A percentile compares a stretch with the other conserved stretches of the same genome.
Evolutionary conservation across 2,888 invertebrate genomes (phyloP).

Genomic region (Copidosoma aretas): DNA sequence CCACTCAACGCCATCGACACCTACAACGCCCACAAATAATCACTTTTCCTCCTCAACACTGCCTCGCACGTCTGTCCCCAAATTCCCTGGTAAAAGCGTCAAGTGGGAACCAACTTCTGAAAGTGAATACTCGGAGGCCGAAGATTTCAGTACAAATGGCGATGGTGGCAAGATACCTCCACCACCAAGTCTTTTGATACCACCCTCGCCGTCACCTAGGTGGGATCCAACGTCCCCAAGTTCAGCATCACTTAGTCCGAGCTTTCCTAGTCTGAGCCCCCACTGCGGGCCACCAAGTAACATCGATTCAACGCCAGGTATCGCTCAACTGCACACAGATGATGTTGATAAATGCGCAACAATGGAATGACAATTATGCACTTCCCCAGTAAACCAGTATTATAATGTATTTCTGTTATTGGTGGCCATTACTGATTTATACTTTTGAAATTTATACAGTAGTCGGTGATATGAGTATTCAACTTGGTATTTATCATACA

Average conservation of each 20-base stretch:
- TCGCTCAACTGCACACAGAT: constrained; percentile 30
- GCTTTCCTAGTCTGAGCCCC: constrained; percentile 68
- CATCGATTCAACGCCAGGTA: constrained; percentile 61
- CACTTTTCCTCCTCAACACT: constrained; percentile 14
- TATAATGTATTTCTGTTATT: neutral
- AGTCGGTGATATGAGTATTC: no score
- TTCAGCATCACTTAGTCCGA: constrained; percentile 68
- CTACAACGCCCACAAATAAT: constrained; percentile 20
- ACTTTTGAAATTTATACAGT: no score
- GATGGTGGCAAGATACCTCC: constrained; percentile 58
- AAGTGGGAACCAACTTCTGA: constrained; percentile 72
- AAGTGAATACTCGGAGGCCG: constrained; percentile 70
- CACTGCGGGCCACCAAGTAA: constrained; percentile 60
- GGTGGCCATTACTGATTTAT: neutral
- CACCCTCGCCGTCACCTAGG: constrained; percentile 55
- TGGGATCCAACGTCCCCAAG: constrained; percentile 65
- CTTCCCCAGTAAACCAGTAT: neutral
- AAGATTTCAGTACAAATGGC: constrained; percentile 58
- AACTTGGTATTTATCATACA: no score
- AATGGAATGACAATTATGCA: neutral
- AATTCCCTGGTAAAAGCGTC: constrained; percentile 58
- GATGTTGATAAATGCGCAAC: constrained; percentile 24
- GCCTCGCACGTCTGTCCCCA: constrained; percentile 31
- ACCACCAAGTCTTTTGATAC: constrained; percentile 54
- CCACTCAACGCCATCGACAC: constrained; percentile 31